Evolutionary conservation across 2,113 vertebrate species (phyloP).

Genomic region (Dasyprocta punctata): DNA sequence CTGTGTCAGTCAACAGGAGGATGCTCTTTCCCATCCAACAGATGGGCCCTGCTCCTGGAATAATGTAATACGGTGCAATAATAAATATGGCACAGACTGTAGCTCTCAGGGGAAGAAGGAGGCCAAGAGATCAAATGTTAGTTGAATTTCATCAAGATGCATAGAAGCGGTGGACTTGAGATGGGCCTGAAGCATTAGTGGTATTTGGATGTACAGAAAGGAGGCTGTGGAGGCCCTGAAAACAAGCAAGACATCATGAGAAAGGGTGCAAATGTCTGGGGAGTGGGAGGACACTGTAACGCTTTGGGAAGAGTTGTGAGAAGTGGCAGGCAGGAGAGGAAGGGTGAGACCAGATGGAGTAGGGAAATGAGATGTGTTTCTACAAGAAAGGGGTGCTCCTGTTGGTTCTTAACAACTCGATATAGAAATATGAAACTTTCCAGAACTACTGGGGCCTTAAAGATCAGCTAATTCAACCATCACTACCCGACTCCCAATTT

Average conservation of each 20-base stretch:
- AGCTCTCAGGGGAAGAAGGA: slow-evolving; percentile 53
- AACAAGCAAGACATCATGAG: neutral
- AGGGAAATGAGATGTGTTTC: neutral
- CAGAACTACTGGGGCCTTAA: neutral
- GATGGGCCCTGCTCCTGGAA: slow-evolving; percentile 56
- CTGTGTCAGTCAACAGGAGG: slow-evolving; percentile 39
- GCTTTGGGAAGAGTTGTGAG: neutral
- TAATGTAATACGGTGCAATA: neutral
- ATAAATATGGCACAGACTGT: neutral
- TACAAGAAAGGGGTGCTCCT: neutral
- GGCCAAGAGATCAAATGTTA: slow-evolving; percentile 61
- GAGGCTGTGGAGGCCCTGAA: neutral
- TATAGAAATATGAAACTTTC: neutral
- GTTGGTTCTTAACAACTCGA: neutral
- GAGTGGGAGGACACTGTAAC: neutral
- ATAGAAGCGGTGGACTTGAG: neutral
- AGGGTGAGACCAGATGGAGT: neutral
- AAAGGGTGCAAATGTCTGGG: neutral
- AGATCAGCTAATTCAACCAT: neutral
- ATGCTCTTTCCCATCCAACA: slow-evolving; percentile 43
- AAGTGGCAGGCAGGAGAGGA: neutral
- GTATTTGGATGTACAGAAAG: neutral
- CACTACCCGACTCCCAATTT: neutral
- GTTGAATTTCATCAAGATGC: slow-evolving; percentile 23
- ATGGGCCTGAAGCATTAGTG: neutral